Conservation (phyloP, 23 tunicate genomes). For the Aplidium turbinatum region DNA sequence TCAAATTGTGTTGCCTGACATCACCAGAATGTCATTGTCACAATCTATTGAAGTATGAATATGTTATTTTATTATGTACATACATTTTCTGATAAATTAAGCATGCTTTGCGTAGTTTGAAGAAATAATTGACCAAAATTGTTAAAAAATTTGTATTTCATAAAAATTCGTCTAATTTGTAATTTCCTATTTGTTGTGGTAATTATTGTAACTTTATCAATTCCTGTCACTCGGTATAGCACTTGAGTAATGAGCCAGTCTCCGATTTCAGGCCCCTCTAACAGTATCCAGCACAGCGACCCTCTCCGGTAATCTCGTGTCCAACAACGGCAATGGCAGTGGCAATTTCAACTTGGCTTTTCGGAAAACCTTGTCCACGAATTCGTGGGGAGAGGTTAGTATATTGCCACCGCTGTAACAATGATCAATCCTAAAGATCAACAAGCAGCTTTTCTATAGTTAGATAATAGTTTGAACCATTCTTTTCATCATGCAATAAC, state of each 20-base stretch:
- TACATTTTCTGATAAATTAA: no score
- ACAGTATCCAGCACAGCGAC: constrained; percentile 76
- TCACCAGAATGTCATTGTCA: constrained; percentile 62
- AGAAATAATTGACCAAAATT: not conserved
- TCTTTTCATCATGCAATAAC: no score
- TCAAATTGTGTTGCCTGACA: constrained; percentile 62
- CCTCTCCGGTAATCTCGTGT: constrained; percentile 63
- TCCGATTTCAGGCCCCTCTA: constrained; percentile 90
- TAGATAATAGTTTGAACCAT: no score
- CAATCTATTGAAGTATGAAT: constrained; percentile 71
- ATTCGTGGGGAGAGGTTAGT: constrained; percentile 88
- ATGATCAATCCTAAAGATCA: no score
- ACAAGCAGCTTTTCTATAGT: no score
- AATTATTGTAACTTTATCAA: no score
- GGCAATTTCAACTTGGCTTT: constrained; percentile 54
- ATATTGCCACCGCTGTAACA: not conserved
- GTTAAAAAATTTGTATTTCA: not conserved
- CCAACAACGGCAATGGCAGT: constrained; percentile 86
- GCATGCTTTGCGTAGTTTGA: no score
- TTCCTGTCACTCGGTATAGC: no score
- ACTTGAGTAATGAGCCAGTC: no score
- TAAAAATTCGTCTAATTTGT: no score
- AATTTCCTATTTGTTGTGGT: no score
- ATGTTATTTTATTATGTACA: constrained; percentile 13
- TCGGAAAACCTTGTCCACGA: constrained; percentile 34